Percentiles rank a stretch among this genome's conserved stretches.
Conservation (phyloP, 2,113 vertebrate genomes). For the Pelobates fuscus region DNA sequence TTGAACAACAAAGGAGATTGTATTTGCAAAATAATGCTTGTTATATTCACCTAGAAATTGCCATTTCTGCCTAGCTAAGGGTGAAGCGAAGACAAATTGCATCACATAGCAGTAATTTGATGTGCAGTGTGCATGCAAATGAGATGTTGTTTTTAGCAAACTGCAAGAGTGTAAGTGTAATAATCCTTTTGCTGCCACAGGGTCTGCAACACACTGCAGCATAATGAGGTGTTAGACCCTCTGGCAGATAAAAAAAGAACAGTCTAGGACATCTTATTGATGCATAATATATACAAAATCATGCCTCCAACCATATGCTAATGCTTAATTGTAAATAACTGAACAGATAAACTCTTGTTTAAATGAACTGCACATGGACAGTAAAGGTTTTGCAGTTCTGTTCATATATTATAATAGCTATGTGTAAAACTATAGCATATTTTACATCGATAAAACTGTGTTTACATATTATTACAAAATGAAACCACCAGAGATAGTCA, state of each 20-base stretch:
- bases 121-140: conserved; percentile 29
- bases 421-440: too few relatives aligned
- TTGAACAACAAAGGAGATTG: neutral
- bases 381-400: too few relatives aligned
- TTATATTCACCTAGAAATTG: neutral
- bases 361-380: too few relatives aligned
- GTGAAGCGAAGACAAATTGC: neutral
- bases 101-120: conserved; percentile 23
- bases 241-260: conserved; percentile 1
- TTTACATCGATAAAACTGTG: too few relatives aligned
- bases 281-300: neutral
- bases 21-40: neutral
- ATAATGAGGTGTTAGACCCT: conserved; percentile 27
- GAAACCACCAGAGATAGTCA: too few relatives aligned
- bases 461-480: too few relatives aligned
- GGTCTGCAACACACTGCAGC: conserved; percentile 22
- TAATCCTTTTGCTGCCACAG: conserved; percentile 39
- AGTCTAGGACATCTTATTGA: conserved; percentile 1
- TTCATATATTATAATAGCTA: too few relatives aligned
- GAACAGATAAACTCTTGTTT: too few relatives aligned
- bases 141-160: conserved; percentile 30
- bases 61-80: neutral
- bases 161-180: conserved; percentile 23
- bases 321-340: too few relatives aligned
- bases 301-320: neutral